Base-by-base conservation (phyloP, 2,888 invertebrate genomes). In the Nebria brevicollis region DNA sequence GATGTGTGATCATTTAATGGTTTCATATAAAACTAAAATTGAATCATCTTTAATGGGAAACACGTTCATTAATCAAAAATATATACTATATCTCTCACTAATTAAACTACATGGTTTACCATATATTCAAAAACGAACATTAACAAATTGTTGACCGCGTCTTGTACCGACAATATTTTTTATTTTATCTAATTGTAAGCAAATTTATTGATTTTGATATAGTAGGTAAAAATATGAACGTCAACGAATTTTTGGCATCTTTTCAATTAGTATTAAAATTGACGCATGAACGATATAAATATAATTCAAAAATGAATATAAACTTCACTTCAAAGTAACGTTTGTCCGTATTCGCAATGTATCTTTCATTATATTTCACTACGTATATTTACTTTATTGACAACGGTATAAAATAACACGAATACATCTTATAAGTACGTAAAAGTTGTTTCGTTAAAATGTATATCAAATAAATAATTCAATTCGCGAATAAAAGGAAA, bases 1-100 rank as follows among this genome's bases (percentile, higher is more conserved):
- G 75, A 79, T 75, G 73, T 78, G 66, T 66, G 66, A 78, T 72
- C 66, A 78, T 78, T 78, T 78, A 41, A 78, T 78, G 78, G 73
- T 70, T 34, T 54, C 7, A 0, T 54, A 54, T 54, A 54, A 54
- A 54, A 54, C 54, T 7, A 54, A 54, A 3, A 54, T 54, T 8
- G 4, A 13, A 6, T 54, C 4, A 5, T 54, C 54, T 13, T 54
- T 54, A 7, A 54, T 13, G 13, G 54, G 54, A 54, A 54, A 8
- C 13, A 6, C 13, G 54, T 13, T 54, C 54, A 54, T 54, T 54
- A 54, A 54, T 54, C 54, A 54, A 54, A 54, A 54, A 54, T 3
- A 8, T 1, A 54, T 54, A 54, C 2, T 54, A 54, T 8, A 11
- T 54, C 54, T 2, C 54, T 54, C 54, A 34, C 34, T 34, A 54